Conservation (phyloP, 2,888 invertebrate genomes). For the Calephelis perditalis region DNA sequence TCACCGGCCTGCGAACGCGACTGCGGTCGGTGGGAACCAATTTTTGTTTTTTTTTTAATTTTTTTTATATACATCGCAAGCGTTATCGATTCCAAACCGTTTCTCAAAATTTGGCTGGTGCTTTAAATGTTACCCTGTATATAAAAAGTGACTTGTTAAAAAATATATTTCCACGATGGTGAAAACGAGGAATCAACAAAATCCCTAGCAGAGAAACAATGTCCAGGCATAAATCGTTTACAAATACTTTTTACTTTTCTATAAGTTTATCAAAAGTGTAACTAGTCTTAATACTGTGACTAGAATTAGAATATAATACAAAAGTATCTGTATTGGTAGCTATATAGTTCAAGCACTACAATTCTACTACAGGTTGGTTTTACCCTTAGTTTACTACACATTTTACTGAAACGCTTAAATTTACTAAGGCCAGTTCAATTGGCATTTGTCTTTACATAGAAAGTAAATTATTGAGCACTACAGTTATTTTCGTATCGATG, state of each 20-base stretch:
- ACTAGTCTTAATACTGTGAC: constrained; percentile 72
- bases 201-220: constrained; percentile 16
- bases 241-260: constrained; percentile 13
- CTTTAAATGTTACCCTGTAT: background rate
- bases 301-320: constrained; percentile 74
- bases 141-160: constrained; percentile 21
- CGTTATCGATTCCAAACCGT: too few species aligned
- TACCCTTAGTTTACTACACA: constrained; percentile 38
- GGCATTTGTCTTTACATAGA: background rate
- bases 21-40: too few species aligned
- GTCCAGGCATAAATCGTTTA: constrained; percentile 13
- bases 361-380: constrained; percentile 40
- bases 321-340: constrained; percentile 44
- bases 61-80: too few species aligned
- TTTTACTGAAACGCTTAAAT: background rate
- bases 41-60: too few species aligned
- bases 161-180: constrained; percentile 45
- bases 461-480: background rate
- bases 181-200: constrained; percentile 30
- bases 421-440: constrained; percentile 11
- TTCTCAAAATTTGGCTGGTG: too few species aligned
- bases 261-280: constrained; percentile 37
- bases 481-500: background rate
- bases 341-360: constrained; percentile 28
- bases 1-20: too few species aligned